These are phyloP conservation scores for Caenorhabditis sp. DNA, from an alignment of 2,888 invertebrate species.

Conservation along the genomic window DNA sequence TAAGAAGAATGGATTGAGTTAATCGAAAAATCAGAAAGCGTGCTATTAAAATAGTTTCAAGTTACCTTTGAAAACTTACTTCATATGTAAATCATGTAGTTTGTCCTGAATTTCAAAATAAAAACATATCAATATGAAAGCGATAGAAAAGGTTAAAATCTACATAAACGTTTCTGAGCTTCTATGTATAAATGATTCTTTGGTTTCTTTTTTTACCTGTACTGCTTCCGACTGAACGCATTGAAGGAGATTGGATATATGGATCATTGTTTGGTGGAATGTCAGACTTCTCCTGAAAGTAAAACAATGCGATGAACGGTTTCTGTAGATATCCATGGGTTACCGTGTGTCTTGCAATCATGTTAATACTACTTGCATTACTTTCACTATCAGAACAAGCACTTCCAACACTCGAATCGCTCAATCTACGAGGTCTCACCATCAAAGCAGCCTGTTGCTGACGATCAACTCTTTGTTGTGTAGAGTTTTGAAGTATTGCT, in stretches of 20 bases:
- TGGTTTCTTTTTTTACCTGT: conserved; percentile 44
- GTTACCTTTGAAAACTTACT: conserved; percentile 21
- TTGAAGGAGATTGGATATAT: conserved; percentile 44
- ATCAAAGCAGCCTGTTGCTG: conserved; percentile 57
- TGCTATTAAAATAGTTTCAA: neutral
- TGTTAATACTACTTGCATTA: conserved; percentile 44
- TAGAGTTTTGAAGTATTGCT: conserved; percentile 63
- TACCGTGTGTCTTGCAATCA: conserved; percentile 27
- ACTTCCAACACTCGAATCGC: conserved; percentile 66
- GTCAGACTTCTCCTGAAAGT: conserved; percentile 36
- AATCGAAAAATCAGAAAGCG: neutral
- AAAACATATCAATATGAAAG: conserved; percentile 9
- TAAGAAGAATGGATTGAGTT: neutral
- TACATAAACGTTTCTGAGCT: too few species aligned
- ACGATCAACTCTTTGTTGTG: conserved; percentile 55
- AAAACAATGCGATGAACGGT: neutral
- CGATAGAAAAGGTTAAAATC: conserved; percentile 24
- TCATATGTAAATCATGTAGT: conserved; percentile 15
- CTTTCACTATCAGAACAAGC: conserved; percentile 61
- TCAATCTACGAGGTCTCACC: conserved; percentile 68
- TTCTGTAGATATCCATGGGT: neutral
- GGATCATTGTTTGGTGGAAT: conserved; percentile 19
- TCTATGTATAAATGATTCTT: too few species aligned
- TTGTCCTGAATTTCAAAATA: conserved; percentile 26
- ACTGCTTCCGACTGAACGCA: conserved; percentile 50